phyloP scores from a whole-genome alignment of 2,113 vertebrate genomes.

The Polypterus bichir region DNA sequence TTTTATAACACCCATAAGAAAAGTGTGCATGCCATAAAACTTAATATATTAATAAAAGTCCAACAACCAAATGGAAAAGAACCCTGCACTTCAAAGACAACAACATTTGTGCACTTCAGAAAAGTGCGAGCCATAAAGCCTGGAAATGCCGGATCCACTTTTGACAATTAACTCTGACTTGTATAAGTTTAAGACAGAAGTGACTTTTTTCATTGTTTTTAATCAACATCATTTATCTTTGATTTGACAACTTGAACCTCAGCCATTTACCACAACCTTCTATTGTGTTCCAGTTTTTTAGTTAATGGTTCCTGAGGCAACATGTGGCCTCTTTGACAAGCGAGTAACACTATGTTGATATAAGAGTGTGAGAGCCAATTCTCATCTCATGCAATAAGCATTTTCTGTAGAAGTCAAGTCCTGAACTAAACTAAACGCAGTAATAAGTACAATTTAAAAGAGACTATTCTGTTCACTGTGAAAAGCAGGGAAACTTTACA shows the following conservation, averaged over 20 bases:
- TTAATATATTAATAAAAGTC: no score
- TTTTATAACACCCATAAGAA: no score
- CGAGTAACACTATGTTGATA: slow-evolving; percentile 19
- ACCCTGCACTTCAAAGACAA: background rate
- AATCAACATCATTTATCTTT: slow-evolving; percentile 24
- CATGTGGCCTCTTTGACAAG: slow-evolving; percentile 18
- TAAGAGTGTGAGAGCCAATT: slow-evolving; percentile 26
- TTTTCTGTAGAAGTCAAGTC: slow-evolving; percentile 6
- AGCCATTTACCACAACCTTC: slow-evolving; percentile 28
- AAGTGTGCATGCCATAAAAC: no score
- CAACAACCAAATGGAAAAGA: no score
- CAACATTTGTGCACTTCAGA: slow-evolving; percentile 11
- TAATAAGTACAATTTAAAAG: no score
- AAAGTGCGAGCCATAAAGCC: slow-evolving; percentile 10
- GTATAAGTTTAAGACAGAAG: slow-evolving; percentile 18
- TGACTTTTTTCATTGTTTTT: slow-evolving; percentile 27
- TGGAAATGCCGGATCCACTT: slow-evolving; percentile 24
- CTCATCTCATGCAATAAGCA: slow-evolving; percentile 25
- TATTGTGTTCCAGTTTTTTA: slow-evolving; percentile 27
- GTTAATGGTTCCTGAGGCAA: slow-evolving; percentile 19
- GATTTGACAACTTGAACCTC: slow-evolving; percentile 32
- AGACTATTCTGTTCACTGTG: no score
- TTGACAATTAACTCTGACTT: slow-evolving; percentile 19
- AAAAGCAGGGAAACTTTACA: no score
- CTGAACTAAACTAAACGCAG: slow-evolving; percentile 2